These are phyloP conservation scores for Tenthredo notha DNA, from an alignment of 2,888 invertebrate species.

Conservation along the genomic window DNA sequence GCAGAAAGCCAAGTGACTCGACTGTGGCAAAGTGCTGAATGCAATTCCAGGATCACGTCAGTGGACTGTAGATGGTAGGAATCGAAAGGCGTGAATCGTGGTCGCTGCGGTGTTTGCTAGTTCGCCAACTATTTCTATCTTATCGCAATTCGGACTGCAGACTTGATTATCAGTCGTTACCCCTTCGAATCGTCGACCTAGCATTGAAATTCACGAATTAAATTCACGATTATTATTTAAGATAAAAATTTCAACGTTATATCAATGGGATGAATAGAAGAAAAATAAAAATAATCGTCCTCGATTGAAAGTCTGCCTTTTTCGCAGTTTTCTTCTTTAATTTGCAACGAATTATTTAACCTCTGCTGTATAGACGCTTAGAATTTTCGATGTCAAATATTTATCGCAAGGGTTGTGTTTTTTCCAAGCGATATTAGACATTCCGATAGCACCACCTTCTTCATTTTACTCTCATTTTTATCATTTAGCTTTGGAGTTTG, in stretches of 20 bases:
- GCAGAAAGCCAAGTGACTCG: slow-evolving; percentile 32
- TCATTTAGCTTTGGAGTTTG: not conserved
- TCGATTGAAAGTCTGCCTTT: not conserved
- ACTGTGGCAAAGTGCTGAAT: slow-evolving; percentile 50
- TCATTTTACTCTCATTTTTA: slow-evolving; percentile 23
- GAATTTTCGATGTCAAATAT: slow-evolving; percentile 15
- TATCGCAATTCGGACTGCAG: not conserved
- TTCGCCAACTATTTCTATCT: slow-evolving; percentile 42
- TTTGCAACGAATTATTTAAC: not conserved
- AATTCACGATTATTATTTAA: not conserved
- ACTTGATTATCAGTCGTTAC: not conserved
- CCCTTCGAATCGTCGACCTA: not conserved
- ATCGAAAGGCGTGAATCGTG: slow-evolving; percentile 39
- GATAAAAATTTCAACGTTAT: not conserved
- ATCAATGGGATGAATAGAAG: not conserved
- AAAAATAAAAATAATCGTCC: slow-evolving; percentile 1
- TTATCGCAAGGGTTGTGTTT: slow-evolving; percentile 30
- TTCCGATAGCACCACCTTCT: not conserved
- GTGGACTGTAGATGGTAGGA: slow-evolving; percentile 9
- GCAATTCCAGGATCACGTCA: slow-evolving; percentile 47
- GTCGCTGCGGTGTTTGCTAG: slow-evolving; percentile 24
- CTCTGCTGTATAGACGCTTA: not conserved
- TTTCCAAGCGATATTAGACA: slow-evolving; percentile 8
- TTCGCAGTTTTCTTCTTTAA: not conserved
- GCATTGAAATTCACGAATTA: too few species aligned